Percentiles rank a stretch among this genome's conserved stretches.
Evolutionary conservation across 1,140 invertebrate genomes (phyloP).

Genomic region (Oppia nitens): DNA sequence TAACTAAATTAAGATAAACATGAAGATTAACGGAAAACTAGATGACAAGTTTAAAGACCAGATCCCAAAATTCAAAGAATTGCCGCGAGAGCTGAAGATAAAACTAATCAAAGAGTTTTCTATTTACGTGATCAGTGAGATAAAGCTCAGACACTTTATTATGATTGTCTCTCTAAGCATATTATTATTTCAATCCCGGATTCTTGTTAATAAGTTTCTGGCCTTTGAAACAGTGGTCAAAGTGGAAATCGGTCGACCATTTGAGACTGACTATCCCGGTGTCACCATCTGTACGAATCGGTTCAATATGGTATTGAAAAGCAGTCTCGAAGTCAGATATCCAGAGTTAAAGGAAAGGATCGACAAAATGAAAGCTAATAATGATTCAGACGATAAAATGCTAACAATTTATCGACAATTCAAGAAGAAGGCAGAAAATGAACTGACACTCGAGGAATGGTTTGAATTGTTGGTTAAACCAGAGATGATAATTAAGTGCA

Average conservation of each 20-base stretch:
- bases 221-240: neutral
- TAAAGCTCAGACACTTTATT: neutral
- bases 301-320: neutral
- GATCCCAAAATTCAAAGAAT: neutral
- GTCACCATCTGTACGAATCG: neutral
- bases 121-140: neutral
- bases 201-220: neutral
- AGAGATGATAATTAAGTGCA: neutral
- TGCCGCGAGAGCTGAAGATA: neutral
- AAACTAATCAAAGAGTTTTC: neutral
- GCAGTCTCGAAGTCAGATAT: neutral
- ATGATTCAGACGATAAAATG: neutral
- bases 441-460: neutral
- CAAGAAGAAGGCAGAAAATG: neutral
- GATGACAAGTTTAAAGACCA: no score
- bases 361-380: neutral
- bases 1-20: no score
- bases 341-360: neutral
- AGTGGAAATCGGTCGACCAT: neutral
- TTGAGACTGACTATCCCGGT: neutral
- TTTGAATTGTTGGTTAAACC: neutral
- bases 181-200: neutral
- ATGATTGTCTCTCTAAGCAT: neutral
- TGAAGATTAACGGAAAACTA: no score
- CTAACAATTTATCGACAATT: neutral